Percentiles rank a stretch among this genome's conserved stretches.
These are phyloP conservation scores for Paragorgia papillata DNA, from an alignment of 92 coral and sea anemone species.

Conservation along the genomic window DNA sequence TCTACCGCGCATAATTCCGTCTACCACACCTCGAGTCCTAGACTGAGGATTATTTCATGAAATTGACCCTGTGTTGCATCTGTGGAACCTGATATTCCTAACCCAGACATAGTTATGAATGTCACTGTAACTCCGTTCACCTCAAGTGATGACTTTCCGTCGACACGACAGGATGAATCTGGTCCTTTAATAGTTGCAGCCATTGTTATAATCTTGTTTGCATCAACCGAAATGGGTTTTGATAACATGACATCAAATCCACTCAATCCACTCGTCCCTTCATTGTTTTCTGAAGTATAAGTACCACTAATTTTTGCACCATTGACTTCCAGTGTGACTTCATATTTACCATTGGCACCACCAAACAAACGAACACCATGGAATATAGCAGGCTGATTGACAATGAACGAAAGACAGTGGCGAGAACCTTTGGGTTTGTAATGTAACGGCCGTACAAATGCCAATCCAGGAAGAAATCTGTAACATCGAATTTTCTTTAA, in stretches of 20 bases:
- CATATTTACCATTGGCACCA: slow-evolving; percentile 50
- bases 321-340: neutral
- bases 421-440: slow-evolving; percentile 41
- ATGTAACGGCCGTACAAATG: neutral
- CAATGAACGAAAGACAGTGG: slow-evolving; percentile 66
- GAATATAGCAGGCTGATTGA: slow-evolving; percentile 53
- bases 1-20: no score
- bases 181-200: slow-evolving; percentile 68
- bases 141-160: slow-evolving; percentile 52
- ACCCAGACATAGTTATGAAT: slow-evolving; percentile 9
- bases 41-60: neutral
- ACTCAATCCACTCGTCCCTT: slow-evolving; percentile 5
- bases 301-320: neutral
- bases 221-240: slow-evolving; percentile 50
- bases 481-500: no score
- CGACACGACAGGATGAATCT: no score
- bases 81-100: neutral
- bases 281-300: neutral
- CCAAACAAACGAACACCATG: slow-evolving; percentile 84
- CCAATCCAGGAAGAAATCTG: no score
- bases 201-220: slow-evolving; percentile 55
- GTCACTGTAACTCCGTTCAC: slow-evolving; percentile 53
- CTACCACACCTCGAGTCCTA: no score
- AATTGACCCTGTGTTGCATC: neutral
- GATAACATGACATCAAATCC: slow-evolving; percentile 73